Evolutionary conservation across 2,888 invertebrate genomes (phyloP).

Genomic region (Drosophila bunnanda): DNA sequence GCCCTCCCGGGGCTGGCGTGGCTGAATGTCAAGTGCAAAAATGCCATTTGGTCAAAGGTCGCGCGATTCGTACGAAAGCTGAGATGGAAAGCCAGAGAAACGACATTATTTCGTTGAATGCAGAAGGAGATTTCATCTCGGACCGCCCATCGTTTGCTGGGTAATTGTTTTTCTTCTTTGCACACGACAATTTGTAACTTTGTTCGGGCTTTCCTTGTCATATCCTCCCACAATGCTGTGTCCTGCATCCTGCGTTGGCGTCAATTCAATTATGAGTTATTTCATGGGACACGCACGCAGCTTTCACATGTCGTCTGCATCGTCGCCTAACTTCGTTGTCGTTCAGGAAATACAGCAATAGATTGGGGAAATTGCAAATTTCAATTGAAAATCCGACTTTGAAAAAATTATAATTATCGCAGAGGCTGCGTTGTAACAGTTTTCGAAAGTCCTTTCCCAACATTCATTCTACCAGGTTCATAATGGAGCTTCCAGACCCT

Average conservation of each 20-base stretch:
- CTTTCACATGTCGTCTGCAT: constrained; percentile 45
- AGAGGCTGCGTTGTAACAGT: background rate
- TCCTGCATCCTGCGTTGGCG: constrained; percentile 68
- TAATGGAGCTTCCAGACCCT: background rate
- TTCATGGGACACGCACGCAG: constrained; percentile 54
- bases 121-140: constrained; percentile 20
- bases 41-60: constrained; percentile 56
- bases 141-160: constrained; percentile 63
- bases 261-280: constrained; percentile 74
- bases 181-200: constrained; percentile 39
- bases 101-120: constrained; percentile 14
- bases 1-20: constrained; percentile 56
- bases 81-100: constrained; percentile 12
- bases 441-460: background rate
- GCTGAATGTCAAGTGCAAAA: constrained; percentile 74
- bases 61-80: constrained; percentile 22
- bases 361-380: constrained; percentile 76
- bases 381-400: constrained; percentile 70
- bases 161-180: constrained; percentile 74
- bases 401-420: constrained; percentile 46
- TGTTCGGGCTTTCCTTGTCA: constrained; percentile 4
- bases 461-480: background rate
- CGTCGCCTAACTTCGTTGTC: constrained; percentile 1
- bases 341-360: constrained; percentile 67
- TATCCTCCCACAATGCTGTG: constrained; percentile 29